These are phyloP conservation scores for Macquaria ambigua DNA, from an alignment of 2,113 vertebrate genomes.

Conservation along the genomic window DNA sequence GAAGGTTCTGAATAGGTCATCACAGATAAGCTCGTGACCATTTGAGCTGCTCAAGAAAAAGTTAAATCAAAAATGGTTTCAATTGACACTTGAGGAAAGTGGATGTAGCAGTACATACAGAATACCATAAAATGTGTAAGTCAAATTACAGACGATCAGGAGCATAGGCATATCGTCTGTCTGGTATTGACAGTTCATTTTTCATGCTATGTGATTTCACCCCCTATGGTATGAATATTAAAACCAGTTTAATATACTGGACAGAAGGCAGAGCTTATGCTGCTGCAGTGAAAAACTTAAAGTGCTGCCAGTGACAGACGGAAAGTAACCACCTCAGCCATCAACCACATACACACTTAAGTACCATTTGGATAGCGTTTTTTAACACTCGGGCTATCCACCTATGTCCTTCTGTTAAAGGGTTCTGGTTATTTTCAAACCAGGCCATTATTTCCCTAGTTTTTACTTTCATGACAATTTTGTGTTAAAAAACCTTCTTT, in stretches of 20 bases:
- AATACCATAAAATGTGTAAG: background rate
- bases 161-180: background rate
- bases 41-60: background rate
- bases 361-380: background rate
- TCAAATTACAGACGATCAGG: background rate
- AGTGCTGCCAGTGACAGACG: slow-evolving; percentile 6
- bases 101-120: background rate
- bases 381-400: background rate
- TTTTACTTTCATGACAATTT: slow-evolving; percentile 3
- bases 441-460: background rate
- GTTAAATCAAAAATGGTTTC: background rate
- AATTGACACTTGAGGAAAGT: background rate
- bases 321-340: background rate
- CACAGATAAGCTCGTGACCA: background rate
- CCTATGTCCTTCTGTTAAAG: background rate
- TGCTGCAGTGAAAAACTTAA: background rate
- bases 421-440: background rate
- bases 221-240: slow-evolving; percentile 19
- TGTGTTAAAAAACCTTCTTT: slow-evolving; percentile 5
- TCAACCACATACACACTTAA: background rate
- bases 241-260: background rate
- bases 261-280: slow-evolving; percentile 18
- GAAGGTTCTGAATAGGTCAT: background rate
- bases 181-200: background rate
- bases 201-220: slow-evolving; percentile 8